Conservation (phyloP, 2,797 vertebrate genomes). For the Artibeus lituratus region DNA sequence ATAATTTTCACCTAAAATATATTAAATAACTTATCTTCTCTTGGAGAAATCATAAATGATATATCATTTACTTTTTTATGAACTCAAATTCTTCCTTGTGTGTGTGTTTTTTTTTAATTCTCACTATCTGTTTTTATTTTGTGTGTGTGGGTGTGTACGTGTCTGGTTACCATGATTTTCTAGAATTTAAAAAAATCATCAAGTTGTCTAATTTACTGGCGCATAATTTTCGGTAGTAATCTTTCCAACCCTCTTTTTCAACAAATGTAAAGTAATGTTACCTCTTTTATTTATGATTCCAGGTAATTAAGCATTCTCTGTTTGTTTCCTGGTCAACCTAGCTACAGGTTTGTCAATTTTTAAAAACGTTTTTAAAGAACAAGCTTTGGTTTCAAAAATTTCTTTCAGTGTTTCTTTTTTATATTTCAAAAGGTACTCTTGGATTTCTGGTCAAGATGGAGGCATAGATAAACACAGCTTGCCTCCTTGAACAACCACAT, state of each 20-base stretch:
- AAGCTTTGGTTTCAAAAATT: not conserved
- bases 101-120: not conserved
- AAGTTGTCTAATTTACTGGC: not conserved
- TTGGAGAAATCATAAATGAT: not conserved
- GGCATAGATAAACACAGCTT: no score
- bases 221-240: not conserved
- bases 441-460: not conserved
- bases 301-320: not conserved
- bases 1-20: not conserved
- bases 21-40: not conserved
- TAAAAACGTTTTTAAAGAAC: not conserved
- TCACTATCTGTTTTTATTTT: not conserved
- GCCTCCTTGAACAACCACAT: no score
- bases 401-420: not conserved
- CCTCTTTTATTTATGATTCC: not conserved
- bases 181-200: not conserved
- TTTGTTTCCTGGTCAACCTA: not conserved
- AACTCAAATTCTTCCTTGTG: not conserved
- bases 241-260: not conserved
- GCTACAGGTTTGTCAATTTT: not conserved
- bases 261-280: not conserved
- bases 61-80: not conserved
- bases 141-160: no score
- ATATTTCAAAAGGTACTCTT: not conserved
- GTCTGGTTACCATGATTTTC: not conserved